Evolutionary conservation across 23 tunicate genomes (phyloP).

Genomic region (Oikopleura vanhoeffeni): DNA sequence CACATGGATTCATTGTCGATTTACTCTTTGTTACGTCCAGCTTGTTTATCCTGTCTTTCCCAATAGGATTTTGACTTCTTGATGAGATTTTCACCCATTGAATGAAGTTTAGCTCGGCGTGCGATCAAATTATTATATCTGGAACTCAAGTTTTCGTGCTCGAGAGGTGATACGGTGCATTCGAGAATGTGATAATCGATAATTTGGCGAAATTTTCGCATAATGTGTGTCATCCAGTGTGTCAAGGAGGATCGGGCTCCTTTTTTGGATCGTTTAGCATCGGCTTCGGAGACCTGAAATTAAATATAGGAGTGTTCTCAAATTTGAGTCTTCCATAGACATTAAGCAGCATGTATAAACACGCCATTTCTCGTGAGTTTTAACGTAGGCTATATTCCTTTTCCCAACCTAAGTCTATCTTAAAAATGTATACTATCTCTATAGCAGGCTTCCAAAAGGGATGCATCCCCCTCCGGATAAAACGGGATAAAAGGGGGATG

Average conservation of each 20-base stretch:
- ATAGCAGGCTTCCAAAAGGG: too few species aligned
- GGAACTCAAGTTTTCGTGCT: background rate
- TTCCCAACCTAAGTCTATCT: too few species aligned
- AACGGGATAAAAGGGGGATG: too few species aligned
- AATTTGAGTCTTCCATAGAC: too few species aligned
- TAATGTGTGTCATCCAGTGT: background rate
- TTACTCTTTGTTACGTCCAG: too few species aligned
- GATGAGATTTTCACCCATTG: background rate
- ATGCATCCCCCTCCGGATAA: too few species aligned
- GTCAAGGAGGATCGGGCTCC: background rate
- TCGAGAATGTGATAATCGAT: background rate
- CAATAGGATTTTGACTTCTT: background rate
- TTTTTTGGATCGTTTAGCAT: background rate
- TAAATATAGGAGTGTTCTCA: too few species aligned
- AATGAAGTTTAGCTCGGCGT: background rate
- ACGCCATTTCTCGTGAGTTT: too few species aligned
- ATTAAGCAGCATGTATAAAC: too few species aligned
- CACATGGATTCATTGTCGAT: too few species aligned
- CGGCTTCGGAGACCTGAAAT: background rate
- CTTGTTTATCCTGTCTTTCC: background rate
- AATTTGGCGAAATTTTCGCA: background rate
- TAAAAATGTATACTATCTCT: too few species aligned
- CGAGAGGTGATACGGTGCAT: background rate
- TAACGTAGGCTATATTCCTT: too few species aligned
- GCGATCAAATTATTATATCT: background rate